Percentiles rank a stretch among this genome's conserved stretches.
Evolutionary conservation across 2,113 vertebrate species (phyloP).

Genomic region (Garra rufa): DNA sequence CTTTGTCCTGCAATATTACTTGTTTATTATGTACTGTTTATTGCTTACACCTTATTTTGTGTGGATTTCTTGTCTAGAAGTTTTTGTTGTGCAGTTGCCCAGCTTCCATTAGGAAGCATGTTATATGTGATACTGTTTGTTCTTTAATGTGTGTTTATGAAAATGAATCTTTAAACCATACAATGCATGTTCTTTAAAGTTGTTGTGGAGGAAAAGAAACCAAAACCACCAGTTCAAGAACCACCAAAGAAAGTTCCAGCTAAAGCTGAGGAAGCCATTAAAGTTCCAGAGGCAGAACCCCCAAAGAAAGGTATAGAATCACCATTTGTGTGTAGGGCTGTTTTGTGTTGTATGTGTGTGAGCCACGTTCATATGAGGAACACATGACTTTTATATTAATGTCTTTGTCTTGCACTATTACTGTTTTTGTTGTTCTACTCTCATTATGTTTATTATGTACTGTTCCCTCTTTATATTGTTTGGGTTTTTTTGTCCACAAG

Average conservation of each 20-base stretch:
- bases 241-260: conserved; percentile 28
- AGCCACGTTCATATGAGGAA: background rate
- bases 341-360: background rate
- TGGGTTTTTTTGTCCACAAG: conserved; percentile 32
- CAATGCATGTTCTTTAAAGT: conserved; percentile 74
- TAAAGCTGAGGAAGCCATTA: conserved; percentile 35
- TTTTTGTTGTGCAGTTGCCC: conserved; percentile 44
- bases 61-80: conserved; percentile 27
- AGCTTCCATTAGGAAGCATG: conserved; percentile 66
- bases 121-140: conserved; percentile 62
- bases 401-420: conserved; percentile 17
- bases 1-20: conserved; percentile 15
- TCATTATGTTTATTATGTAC: too few species aligned
- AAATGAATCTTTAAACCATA: background rate
- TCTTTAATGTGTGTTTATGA: conserved; percentile 28
- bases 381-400: background rate
- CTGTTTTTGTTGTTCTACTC: background rate
- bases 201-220: conserved; percentile 76
- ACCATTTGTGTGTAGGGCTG: background rate
- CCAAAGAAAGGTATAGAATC: conserved; percentile 52
- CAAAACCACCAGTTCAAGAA: conserved; percentile 75
- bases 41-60: conserved; percentile 43
- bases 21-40: conserved; percentile 45
- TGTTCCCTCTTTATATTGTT: too few species aligned
- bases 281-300: conserved; percentile 22